Evolutionary conservation across 2,797 vertebrate species (phyloP).

Genomic region (Onychomys arenicola): DNA sequence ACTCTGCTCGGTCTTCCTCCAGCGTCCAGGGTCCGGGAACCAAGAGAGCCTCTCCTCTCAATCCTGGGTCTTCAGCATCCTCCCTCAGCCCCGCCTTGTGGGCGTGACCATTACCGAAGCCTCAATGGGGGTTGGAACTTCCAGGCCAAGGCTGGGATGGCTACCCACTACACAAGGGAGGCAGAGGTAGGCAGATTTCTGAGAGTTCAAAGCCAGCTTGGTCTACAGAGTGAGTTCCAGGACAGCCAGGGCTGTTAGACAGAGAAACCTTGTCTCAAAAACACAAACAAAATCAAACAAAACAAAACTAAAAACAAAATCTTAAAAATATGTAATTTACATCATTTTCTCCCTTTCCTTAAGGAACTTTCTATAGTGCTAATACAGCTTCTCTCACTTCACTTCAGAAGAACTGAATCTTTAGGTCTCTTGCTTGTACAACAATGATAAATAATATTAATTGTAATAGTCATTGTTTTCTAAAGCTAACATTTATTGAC

Average conservation of each 20-base stretch:
- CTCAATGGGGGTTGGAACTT: too few relatives aligned
- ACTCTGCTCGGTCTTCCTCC: too few relatives aligned
- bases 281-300: background rate
- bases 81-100: too few relatives aligned
- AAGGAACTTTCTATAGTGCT: slow-evolving; percentile 41
- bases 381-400: background rate
- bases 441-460: background rate
- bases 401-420: slow-evolving; percentile 50
- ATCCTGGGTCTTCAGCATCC: too few relatives aligned
- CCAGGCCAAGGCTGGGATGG: too few relatives aligned
- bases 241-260: background rate
- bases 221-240: background rate
- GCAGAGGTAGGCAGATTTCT: background rate
- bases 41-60: too few relatives aligned
- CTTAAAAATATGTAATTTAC: background rate
- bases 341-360: background rate
- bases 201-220: background rate
- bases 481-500: slow-evolving; percentile 50
- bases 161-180: background rate
- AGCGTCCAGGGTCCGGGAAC: too few relatives aligned
- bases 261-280: background rate
- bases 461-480: background rate
- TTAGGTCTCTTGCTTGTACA: slow-evolving; percentile 47
- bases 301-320: background rate
- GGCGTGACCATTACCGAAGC: too few relatives aligned